These are phyloP conservation scores for Eulemur mongoz DNA, from an alignment of 2,797 vertebrate genomes.

Conservation along the genomic window DNA sequence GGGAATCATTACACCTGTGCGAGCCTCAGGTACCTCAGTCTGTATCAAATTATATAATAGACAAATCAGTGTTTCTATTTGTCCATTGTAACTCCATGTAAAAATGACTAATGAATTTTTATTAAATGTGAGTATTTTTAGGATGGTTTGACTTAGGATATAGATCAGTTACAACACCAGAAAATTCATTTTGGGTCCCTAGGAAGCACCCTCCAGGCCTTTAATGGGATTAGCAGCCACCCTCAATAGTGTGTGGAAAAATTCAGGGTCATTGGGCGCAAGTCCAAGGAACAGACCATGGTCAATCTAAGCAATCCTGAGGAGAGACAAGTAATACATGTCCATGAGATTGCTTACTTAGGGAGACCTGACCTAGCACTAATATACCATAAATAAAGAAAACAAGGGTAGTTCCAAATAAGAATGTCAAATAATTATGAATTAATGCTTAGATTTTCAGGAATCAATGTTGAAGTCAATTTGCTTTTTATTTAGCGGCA, in stretches of 20 bases:
- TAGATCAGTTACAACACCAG: background rate
- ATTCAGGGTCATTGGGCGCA: accelerated
- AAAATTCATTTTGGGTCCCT: background rate
- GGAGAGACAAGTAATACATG: background rate
- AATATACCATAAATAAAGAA: background rate
- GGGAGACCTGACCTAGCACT: background rate
- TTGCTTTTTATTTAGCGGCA: background rate
- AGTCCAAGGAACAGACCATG: background rate
- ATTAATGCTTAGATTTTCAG: background rate
- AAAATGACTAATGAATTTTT: background rate
- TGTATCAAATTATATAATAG: background rate
- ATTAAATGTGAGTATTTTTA: background rate
- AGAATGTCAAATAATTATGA: background rate
- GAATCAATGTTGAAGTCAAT: background rate
- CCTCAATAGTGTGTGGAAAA: background rate
- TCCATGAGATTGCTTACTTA: background rate
- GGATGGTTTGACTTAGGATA: background rate
- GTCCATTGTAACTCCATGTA: background rate
- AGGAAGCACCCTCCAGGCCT: background rate
- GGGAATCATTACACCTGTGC: no score
- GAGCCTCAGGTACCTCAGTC: background rate
- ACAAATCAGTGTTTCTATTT: background rate
- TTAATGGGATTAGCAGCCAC: background rate
- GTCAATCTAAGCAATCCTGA: background rate
- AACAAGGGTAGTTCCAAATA: background rate